Percentiles rank a stretch among this genome's conserved stretches.
phyloP scores from a whole-genome alignment of 2,888 invertebrate genomes.

The Celastrina argiolus region DNA sequence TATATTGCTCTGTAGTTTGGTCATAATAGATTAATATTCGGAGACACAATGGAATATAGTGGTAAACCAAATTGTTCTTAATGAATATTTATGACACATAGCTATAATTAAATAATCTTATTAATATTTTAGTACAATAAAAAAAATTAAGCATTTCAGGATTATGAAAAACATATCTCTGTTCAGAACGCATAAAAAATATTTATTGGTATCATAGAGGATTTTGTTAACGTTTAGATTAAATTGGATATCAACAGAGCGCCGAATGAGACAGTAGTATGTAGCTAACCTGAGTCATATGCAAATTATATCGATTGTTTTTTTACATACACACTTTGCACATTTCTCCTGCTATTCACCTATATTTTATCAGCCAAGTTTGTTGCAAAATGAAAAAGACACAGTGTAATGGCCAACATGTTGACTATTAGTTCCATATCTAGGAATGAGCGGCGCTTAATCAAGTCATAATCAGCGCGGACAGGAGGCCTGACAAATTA shows the following conservation, averaged over 20 bases:
- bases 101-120: too few relatives aligned
- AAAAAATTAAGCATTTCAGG: too few relatives aligned
- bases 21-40: neutral
- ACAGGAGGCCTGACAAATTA: conserved; percentile 46
- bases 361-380: conserved; percentile 3
- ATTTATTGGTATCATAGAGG: too few relatives aligned
- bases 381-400: neutral
- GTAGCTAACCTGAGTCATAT: too few relatives aligned
- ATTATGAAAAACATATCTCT: too few relatives aligned
- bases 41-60: too few relatives aligned
- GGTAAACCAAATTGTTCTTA: neutral
- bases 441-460: conserved; percentile 23
- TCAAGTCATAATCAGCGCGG: conserved; percentile 34
- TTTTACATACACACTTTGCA: neutral
- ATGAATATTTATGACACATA: neutral
- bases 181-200: too few relatives aligned
- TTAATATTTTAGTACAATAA: too few relatives aligned
- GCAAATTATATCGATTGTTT: too few relatives aligned
- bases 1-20: neutral
- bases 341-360: neutral
- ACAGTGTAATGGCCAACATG: conserved; percentile 7
- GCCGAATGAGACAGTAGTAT: too few relatives aligned
- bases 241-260: too few relatives aligned
- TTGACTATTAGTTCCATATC: conserved; percentile 17
- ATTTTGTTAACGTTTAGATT: too few relatives aligned